Evolutionary conservation across 2,797 vertebrate genomes (phyloP), one percentile per base, ranked within the genome.

Genomic region (Cirrhinus mrigala): DNA sequence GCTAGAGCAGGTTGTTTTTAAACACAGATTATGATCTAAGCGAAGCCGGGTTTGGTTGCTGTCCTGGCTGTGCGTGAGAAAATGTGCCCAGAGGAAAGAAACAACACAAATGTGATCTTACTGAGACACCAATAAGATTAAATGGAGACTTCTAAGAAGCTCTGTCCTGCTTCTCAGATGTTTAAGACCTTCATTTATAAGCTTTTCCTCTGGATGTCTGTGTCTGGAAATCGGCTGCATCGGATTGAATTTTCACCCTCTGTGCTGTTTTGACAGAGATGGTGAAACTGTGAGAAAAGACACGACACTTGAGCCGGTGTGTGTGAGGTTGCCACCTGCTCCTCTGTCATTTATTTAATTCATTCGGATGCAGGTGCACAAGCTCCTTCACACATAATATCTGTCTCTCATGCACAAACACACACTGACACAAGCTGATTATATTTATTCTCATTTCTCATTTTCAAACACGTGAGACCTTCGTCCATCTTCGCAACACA

Each of bases 321-420:
- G 46, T 24, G 64, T 52, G 6, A 68, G 83, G 69, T 82, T 50
- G 50, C 76, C 85, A 87, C 73, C 84, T 84, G 88, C 84, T 76
- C 48, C 81, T 60, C 50, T 60, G 62, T 16, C 12, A 4, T n/a
- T 85, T 81, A 81, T 86, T 85, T 85, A 15, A 77, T 66, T 73
- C 70, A 83, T 78, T 85, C 62, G 22, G 46, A 50, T 80, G 79
- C 85, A 89, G 82, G 75, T 87, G 68, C 82, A 54, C 68, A 50
- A 14, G 6, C n/a, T 89, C 79, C 85, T 18, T 24, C 82, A 16
- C 74, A 37, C 76, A 37, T 15, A 50, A 70, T 52, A 69, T 81
- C 27, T 33, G 33, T 22, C 12, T 69, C 68, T 58, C 52, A 82
- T 37, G 58, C 60, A 60, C 66, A 64, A 62, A 64, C 56, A 29